Evolutionary conservation across 2,888 invertebrate genomes (phyloP), one percentile per base, ranked within the genome.

Genomic region (Xestia xanthographa): DNA sequence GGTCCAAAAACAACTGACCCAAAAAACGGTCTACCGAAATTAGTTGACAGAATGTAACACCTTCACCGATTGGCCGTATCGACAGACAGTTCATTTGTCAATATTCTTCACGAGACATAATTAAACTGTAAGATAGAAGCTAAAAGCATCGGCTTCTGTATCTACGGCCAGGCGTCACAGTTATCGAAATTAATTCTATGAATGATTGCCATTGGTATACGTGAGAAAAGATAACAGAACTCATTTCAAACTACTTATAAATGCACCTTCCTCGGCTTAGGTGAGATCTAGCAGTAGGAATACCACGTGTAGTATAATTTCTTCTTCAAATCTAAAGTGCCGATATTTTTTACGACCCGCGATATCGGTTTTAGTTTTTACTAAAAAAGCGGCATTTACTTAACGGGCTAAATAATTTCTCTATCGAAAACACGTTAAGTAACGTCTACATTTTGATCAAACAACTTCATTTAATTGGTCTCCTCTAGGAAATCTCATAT

Each of bases 71-170:
- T 89, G 89, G 89, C 71, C 87, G 84, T 92, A 91, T 93, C 92
- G 82, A 58, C 75, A 81, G 88, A 88, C 89, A 88, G 88, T 93
- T 92, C 93, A 95, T 94, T 94, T 94, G 93, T 94, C 94, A 95
- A 92, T 91, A 90, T 90, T 83, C 85, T 87, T 90, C 86, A 87
- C 80, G 85, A 87, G 84, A 87, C 92, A 91, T 94, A 93, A 93
- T 94, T 93, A 93, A 94, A 92, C 89, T 89, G 86, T 83, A 79
- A 92, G 95, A 95, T 95, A 95, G 86, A 85, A 85, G 83, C 92
- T 95, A 95, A 95, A 95, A 95, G 95, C 95, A 92, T 95, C 90
- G 92, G 92, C 95, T 95, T 93, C 95, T 94, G 95, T 95, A 94
- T 95, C 95, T 90, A 68, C 75, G 83, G 85, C 80, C 87, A 94